Percentiles rank a stretch among this genome's conserved stretches.
Conservation (phyloP, 2,888 invertebrate species). For the Octonoba sinensis region DNA sequence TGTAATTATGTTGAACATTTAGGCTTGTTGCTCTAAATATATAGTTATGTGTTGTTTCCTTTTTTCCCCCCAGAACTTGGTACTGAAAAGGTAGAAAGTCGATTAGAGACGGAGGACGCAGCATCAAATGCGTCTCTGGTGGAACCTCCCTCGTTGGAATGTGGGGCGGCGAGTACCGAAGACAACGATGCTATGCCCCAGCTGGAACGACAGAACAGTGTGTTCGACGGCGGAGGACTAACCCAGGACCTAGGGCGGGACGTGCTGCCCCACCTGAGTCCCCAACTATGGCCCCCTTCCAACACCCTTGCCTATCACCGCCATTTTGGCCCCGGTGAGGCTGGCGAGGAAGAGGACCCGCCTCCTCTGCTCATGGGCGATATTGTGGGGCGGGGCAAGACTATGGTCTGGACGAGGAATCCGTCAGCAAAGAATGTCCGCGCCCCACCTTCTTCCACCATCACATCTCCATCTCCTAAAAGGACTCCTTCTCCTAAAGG, state of each 20-base stretch:
- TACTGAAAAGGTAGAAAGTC: too few species aligned
- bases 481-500: conserved; percentile 29
- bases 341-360: background rate
- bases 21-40: background rate
- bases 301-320: conserved; percentile 50
- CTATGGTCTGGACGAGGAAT: conserved; percentile 59
- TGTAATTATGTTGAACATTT: too few species aligned
- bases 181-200: conserved; percentile 55
- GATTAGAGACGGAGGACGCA: too few species aligned
- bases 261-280: conserved; percentile 58
- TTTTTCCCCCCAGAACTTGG: background rate
- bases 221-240: conserved; percentile 62
- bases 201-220: conserved; percentile 58
- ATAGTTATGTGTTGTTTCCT: background rate
- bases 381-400: conserved; percentile 43
- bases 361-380: conserved; percentile 64
- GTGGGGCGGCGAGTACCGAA: conserved; percentile 5
- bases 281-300: conserved; percentile 64
- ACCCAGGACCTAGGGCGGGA: conserved; percentile 28
- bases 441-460: conserved; percentile 45
- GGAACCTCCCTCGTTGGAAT: conserved; percentile 26
- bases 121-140: too few species aligned
- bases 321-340: conserved; percentile 30
- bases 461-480: conserved; percentile 34
- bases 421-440: background rate